Evolutionary conservation across 2,113 vertebrate genomes (phyloP), one percentile per base, ranked within the genome.

Genomic region (Circaetus cinerascens): DNA sequence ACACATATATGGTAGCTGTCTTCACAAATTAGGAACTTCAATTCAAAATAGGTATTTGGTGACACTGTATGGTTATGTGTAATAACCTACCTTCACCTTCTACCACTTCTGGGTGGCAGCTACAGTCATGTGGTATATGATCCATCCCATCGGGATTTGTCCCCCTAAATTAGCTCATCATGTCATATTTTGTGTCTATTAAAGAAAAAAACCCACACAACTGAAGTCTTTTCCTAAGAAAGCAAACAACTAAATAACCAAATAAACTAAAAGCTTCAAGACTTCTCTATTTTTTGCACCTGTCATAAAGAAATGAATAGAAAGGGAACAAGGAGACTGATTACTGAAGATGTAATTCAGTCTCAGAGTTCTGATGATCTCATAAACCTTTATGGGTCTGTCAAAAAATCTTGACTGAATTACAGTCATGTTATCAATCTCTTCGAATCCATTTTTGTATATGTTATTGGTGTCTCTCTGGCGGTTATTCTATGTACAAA

Each of bases 361-460:
- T 88, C 19, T 84, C 76, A 74, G 75, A 86, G 62, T 95, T 75
- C 84, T 79, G 68, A 77, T 53, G 53, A 85, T 79, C 73, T 89
- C 86, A 85, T 93, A 92, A 96, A 81, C 38, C 26, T 88, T 92
- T 79, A 79, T 20, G 21, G 23, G 36, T 78, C 38, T 82, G 80
- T 91, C 84, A 95, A 78, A 95, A 81, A 91, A 22, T 85, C 74
- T 67, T 86, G 67, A 69, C 56, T 95, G 59, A 95, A 96, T 88
- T 88, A 67, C 19, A 60, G 50, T 34, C 38, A 29, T 41, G 83
- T 75, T 84, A 91, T 86, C 50, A 82, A 46, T 86, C 84, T 95
- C 57, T 74, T 45, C 75, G 26, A 68, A 60, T 64, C 18, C 4
- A 55, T 82, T 78, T 72, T 69, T 9, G 0, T 29, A 15, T n/a